A percentile compares a stretch with the other conserved stretches of the same genome.
Conservation (phyloP, 2,797 vertebrate genomes). For the Gallirallus australis region DNA sequence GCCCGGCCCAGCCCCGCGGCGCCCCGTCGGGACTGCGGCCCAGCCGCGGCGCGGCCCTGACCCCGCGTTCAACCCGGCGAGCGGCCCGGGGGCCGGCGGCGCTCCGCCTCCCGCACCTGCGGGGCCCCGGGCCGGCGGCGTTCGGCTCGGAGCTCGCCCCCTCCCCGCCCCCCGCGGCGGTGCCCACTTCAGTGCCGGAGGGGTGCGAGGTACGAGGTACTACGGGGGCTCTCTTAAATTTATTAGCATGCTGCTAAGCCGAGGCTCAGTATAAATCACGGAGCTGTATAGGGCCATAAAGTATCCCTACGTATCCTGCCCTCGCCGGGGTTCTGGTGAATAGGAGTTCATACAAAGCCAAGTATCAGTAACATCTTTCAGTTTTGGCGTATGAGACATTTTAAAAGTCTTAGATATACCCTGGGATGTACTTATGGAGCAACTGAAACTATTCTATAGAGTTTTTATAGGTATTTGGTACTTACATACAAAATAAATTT, state of each 20-base stretch:
- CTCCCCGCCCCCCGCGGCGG: background rate
- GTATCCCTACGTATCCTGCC: constrained; percentile 40
- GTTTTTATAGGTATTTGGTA: background rate
- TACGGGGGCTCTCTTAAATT: constrained; percentile 65
- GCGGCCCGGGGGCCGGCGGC: background rate
- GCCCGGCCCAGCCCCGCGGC: constrained; percentile 77
- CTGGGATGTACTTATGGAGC: background rate
- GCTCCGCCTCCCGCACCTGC: constrained; percentile 34
- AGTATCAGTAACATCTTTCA: constrained; percentile 51
- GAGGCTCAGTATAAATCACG: constrained; percentile 71
- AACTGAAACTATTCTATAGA: background rate
- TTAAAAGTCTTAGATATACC: constrained; percentile 37
- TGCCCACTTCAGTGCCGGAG: background rate
- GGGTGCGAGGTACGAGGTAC: background rate
- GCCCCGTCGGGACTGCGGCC: background rate
- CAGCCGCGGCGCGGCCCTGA: background rate
- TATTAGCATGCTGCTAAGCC: constrained; percentile 67
- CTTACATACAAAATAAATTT: background rate
- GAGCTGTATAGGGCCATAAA: constrained; percentile 64
- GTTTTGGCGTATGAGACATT: background rate
- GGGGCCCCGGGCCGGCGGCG: background rate
- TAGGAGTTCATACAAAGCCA: constrained; percentile 58
- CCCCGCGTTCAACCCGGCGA: constrained; percentile 55
- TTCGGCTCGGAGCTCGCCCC: too few species aligned
- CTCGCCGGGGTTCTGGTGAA: constrained; percentile 32